phyloP scores from a whole-genome alignment of 2,888 invertebrate species.

The Agriopis leucophaearia region DNA sequence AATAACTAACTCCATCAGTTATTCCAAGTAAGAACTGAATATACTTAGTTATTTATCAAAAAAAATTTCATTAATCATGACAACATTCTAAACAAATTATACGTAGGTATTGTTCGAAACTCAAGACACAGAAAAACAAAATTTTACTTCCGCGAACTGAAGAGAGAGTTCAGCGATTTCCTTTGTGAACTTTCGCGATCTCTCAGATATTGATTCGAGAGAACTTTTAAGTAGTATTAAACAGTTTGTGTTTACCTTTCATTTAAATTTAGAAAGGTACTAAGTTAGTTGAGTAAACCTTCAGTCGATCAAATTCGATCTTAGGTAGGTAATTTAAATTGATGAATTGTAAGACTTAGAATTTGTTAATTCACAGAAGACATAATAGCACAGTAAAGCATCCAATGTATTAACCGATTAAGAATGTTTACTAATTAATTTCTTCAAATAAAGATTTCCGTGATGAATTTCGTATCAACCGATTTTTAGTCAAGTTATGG shows the following conservation, averaged over 20 bases:
- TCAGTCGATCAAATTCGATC: neutral
- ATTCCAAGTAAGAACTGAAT: no score
- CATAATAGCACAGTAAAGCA: no score
- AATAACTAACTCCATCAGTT: no score
- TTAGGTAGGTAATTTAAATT: neutral
- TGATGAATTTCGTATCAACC: neutral
- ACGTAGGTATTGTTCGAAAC: constrained; percentile 28
- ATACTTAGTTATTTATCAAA: neutral
- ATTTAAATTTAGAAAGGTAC: constrained; percentile 6
- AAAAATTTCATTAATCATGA: neutral
- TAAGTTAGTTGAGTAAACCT: constrained; percentile 10
- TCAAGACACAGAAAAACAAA: constrained; percentile 23
- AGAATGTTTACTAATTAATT: neutral
- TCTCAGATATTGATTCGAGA: constrained; percentile 26
- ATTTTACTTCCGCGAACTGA: constrained; percentile 19
- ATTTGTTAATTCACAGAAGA: no score
- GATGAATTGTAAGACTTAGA: neutral
- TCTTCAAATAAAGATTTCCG: neutral
- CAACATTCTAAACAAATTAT: constrained; percentile 8
- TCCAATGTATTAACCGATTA: neutral
- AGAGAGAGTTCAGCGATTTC: constrained; percentile 29
- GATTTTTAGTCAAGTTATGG: constrained; percentile 16
- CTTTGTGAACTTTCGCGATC: constrained; percentile 30
- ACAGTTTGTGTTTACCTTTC: constrained; percentile 15
- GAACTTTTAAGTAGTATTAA: constrained; percentile 32